Evolutionary conservation across 2,888 invertebrate genomes (phyloP), one percentile per base, ranked within the genome.

Genomic region (Drosophila falleni): DNA sequence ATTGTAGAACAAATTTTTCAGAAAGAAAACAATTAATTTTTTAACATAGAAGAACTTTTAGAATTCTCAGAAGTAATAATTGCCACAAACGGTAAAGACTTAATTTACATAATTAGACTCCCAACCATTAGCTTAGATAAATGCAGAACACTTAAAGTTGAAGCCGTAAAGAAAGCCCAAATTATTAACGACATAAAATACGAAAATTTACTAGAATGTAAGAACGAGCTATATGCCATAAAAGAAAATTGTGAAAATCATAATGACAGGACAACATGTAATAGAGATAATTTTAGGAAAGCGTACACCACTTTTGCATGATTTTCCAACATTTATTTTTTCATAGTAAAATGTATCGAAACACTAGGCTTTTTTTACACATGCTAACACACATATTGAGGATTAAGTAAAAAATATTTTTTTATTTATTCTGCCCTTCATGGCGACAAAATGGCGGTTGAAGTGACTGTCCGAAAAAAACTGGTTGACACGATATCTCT

Each of bases 101-200:
- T 44, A 44, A 19, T 44, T 23, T 19, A 19, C 37, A 37, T 37
- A n/a, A 37, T 37, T 37, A 37, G 37, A n/a, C 4, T 37, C n/a
- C 13, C 37, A 37, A 37, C 37, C n/a, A 37, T 37, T 37, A 37
- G 37, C 37, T 37, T 37, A 37, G 37, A 37, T 37, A n/a, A 37
- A 37, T n/a, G 37, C 37, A 37, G 37, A 37, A 15, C 39, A n/a
- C 23, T 5, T 46, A 23, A 46, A 23, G 26, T 19, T 19, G 2
- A 19, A 19, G 19, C 19, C 19, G 19, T 19, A 19, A 19, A 19
- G 19, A 23, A 46, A 46, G 44, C 44, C 11, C 37, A 39, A 39
- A 39, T 39, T 15, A 39, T 39, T 6, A 41, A 41, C 5, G 8
- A 41, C 2, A 41, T 15, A 16, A 41, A 41, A 41, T 16, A 41